Evolutionary conservation across 2,797 vertebrate genomes (phyloP), one percentile per base, ranked within the genome.

Genomic region (Lemur catta): DNA sequence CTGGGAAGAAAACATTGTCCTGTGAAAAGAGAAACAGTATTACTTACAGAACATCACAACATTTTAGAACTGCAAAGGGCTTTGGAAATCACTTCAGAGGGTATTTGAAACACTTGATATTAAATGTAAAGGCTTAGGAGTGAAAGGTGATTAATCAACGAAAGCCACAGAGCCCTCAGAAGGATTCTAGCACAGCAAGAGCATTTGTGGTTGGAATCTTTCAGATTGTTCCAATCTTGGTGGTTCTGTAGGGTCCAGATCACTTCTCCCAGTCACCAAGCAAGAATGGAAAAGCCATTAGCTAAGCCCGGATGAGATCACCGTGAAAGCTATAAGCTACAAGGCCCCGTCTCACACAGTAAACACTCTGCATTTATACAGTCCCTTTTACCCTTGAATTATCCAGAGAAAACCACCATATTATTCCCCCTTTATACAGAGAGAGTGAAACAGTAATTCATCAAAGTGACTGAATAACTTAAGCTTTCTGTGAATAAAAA

Each of bases 281-380:
- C 38, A 61, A 92, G 84, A 86, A 63, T 48, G 80, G 89, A 97
- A 97, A 94, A 96, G 43, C 71, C 74, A 88, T 91, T 90, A 93
- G 80, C 46, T 12, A 55, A 89, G 59, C 30, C 78, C 67, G 33
- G 28, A 33, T 61, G 78, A 96, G 94, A 93, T 94, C 90, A 57
- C 69, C 43, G 41, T 0, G 0, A 15, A 92, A 85, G 88, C 52
- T 80, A 28, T 10, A 72, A 85, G 92, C 57, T 72, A 24, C 6
- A 80, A 80, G 88, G 24, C 52, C 41, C 26, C 13, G 50, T 9
- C 41, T 87, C 26, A 13, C 26, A 13, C 12, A 41, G 84, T 61
- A 84, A 89, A 88, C 43, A 50, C 50, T 85, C 9, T 9, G 17
- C 28, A 38, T 94, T 90, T 48, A 22, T 30, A 17, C 13, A 24